phyloP scores from a whole-genome alignment of 2,797 vertebrate genomes.

The Hippocampus kuda region DNA sequence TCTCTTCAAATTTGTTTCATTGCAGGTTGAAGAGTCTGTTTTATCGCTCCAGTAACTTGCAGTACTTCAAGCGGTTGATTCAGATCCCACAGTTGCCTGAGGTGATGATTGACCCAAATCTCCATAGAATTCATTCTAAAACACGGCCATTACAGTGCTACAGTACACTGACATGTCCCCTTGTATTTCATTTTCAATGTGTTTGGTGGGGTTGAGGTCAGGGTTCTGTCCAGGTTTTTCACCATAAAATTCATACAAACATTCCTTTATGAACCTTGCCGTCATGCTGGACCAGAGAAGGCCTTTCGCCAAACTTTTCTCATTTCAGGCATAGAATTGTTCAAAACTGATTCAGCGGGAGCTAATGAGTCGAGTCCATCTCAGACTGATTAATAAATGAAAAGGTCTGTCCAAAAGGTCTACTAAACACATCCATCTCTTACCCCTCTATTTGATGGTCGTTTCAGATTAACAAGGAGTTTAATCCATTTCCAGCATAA shows the following conservation, averaged over 20 bases:
- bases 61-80: slow-evolving; percentile 96
- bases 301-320: not conserved
- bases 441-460: not conserved
- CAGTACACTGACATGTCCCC: not conserved
- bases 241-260: not conserved
- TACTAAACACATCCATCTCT: not conserved
- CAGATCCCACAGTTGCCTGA: slow-evolving; percentile 97
- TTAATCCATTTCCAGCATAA: not conserved
- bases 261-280: not conserved
- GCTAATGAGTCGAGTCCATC: not conserved
- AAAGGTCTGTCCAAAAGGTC: not conserved
- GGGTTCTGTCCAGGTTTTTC: not conserved
- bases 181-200: not conserved
- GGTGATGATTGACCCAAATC: slow-evolving; percentile 60
- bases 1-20: not conserved
- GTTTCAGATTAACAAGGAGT: not conserved
- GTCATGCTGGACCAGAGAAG: not conserved
- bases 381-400: not conserved
- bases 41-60: slow-evolving; percentile 96
- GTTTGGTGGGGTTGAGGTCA: not conserved
- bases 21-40: slow-evolving; percentile 90
- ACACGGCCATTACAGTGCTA: not conserved
- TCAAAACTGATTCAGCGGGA: not conserved
- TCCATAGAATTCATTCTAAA: not conserved
- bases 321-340: not conserved